phyloP scores from a whole-genome alignment of 2,888 invertebrate genomes.

The Yponomeuta cagnagella region DNA sequence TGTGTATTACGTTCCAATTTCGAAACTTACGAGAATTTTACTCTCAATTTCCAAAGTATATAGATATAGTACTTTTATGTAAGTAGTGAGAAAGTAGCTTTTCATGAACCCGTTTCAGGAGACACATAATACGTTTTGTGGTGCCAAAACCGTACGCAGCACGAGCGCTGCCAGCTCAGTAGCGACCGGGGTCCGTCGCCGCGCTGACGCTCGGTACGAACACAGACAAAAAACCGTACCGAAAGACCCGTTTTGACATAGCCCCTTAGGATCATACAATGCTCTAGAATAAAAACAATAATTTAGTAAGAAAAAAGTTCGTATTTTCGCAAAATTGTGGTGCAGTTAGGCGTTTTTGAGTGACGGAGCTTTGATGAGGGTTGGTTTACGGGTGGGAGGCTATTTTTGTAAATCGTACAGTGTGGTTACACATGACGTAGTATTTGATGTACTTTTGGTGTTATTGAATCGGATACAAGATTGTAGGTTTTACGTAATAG shows the following conservation, averaged over 20 bases:
- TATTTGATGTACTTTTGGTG: constrained; percentile 29
- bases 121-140: constrained; percentile 15
- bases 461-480: constrained; percentile 10
- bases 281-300: constrained; percentile 30
- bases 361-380: constrained; percentile 37
- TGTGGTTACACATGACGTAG: constrained; percentile 28
- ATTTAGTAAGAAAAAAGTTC: constrained; percentile 21
- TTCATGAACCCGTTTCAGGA: background rate
- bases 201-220: constrained; percentile 38
- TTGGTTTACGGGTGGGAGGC: constrained; percentile 38
- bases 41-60: no score
- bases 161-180: constrained; percentile 58
- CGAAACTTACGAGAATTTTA: no score
- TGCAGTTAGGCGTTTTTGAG: constrained; percentile 16
- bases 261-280: constrained; percentile 37
- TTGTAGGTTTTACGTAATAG: background rate
- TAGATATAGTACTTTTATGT: no score
- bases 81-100: no score
- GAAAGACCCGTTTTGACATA: constrained; percentile 37
- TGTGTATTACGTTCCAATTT: constrained; percentile 12
- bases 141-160: constrained; percentile 37
- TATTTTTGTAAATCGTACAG: constrained; percentile 44
- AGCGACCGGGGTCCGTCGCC: constrained; percentile 47
- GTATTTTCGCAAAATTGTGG: constrained; percentile 25
- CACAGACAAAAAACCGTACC: constrained; percentile 18